Percentiles rank a stretch among this genome's conserved stretches.
Evolutionary conservation across 2,888 invertebrate species (phyloP).

Genomic region (Tortrix viridana): DNA sequence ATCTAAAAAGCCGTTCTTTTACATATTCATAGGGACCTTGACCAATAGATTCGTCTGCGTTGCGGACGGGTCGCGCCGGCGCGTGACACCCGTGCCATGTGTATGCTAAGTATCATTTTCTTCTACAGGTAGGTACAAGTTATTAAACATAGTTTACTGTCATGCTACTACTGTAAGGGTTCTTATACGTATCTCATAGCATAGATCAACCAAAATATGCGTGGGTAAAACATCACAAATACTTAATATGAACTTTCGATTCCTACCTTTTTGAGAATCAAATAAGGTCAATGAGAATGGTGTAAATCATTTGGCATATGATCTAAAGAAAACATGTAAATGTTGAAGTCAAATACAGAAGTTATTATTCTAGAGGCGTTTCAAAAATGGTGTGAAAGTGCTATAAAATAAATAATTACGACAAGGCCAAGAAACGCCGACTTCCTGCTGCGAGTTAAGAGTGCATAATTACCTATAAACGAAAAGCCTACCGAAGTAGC

Average conservation of each 20-base stretch:
- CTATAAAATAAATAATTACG: conserved; percentile 30
- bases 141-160: conserved; percentile 47
- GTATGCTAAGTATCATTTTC: conserved; percentile 58
- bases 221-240: too few relatives aligned
- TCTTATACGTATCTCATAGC: neutral
- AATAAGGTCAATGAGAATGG: too few relatives aligned
- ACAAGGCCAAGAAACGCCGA: conserved; percentile 4
- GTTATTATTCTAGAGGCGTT: conserved; percentile 12
- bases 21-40: conserved; percentile 70
- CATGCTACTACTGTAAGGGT: neutral
- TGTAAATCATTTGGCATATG: neutral
- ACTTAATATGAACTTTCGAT: too few relatives aligned
- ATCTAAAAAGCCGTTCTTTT: conserved; percentile 49
- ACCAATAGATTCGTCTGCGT: conserved; percentile 60
- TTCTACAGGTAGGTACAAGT: conserved; percentile 44
- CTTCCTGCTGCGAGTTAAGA: conserved; percentile 22
- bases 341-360: conserved; percentile 17
- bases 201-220: too few relatives aligned
- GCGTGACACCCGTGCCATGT: conserved; percentile 50
- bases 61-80: conserved; percentile 43
- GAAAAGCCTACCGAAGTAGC: conserved; percentile 38
- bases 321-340: conserved; percentile 25
- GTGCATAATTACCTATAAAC: conserved; percentile 25
- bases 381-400: conserved; percentile 34
- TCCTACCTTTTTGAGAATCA: too few relatives aligned